Base-by-base conservation (phyloP, 2,113 vertebrate species). In the Rhabdomys dilectus region DNA sequence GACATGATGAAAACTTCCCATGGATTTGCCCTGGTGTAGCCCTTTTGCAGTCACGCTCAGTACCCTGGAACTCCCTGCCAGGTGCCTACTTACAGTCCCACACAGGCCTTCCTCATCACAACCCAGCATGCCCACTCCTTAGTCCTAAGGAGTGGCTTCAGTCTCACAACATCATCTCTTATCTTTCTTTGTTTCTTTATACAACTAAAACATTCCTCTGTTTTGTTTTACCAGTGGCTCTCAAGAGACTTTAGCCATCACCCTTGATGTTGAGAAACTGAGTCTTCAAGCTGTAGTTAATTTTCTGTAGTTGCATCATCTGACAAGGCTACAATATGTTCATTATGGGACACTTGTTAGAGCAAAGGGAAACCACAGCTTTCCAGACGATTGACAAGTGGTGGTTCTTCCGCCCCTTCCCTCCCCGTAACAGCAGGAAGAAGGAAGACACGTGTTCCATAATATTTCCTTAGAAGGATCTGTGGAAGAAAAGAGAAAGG, bases 351-450 rank as follows among this genome's bases (percentile, higher is more conserved):
- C 24, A 48, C 89, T 62, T 95, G 91, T 94, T 89, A 56, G 81
- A 45, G 34, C 95, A 93, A 80, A 94, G 89, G 70, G 87, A 94
- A 95, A 93, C 91, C 88, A 62, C 78, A 62, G 70, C 87, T 88
- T 97, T 93, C 94, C 94, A 87, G 90, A 95, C 72, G 94, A n/a
- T 42, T 95, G 76, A 62, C 94, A 96, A 96, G 92, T 88, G 96
- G 91, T 89, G 92, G 66, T 76, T 87, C 62, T 93, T 58, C 87
- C 56, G 24, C 51, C 88, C 45, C 90, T 93, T 58, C 70, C 96
- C 51, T 75, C 45, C 45, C 45, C 45, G 66, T 84, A 95, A 87
- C 92, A 96, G 94, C 89, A 95, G 93, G 84, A 93, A 97, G 84
- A 91, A 91, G 86, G 91, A 96, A 88, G 82, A 68, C 82, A 93